Percentiles rank a stretch among this genome's conserved stretches.
Evolutionary conservation across 2,888 invertebrate species (phyloP).

Genomic region (Drepana falcataria): DNA sequence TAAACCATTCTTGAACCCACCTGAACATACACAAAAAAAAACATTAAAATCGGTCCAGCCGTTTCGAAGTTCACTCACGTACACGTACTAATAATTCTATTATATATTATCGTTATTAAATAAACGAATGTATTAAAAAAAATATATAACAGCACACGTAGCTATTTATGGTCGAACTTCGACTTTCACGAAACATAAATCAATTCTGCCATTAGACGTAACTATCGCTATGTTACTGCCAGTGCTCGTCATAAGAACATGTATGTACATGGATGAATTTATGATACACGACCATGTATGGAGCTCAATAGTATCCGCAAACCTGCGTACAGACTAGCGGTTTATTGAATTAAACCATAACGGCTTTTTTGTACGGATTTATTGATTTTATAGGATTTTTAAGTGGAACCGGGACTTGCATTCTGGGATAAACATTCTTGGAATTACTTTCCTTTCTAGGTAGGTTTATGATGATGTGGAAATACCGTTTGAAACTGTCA

Average conservation of each 20-base stretch:
- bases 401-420: background rate
- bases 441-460: background rate
- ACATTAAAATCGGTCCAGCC: too few relatives aligned
- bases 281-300: conserved; percentile 43
- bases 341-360: conserved; percentile 2
- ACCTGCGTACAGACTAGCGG: conserved; percentile 4
- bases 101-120: too few relatives aligned
- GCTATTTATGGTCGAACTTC: conserved; percentile 31
- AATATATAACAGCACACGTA: background rate
- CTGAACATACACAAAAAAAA: too few relatives aligned
- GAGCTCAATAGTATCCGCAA: conserved; percentile 27
- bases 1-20: too few relatives aligned
- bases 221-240: conserved; percentile 11
- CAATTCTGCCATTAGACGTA: background rate
- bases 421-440: background rate
- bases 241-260: conserved; percentile 46
- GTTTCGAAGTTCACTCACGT: too few relatives aligned
- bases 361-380: background rate
- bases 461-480: background rate
- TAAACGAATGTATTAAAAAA: background rate
- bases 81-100: too few relatives aligned
- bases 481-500: background rate
- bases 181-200: conserved; percentile 28
- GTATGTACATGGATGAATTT: conserved; percentile 45
- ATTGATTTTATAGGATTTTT: background rate